Evolutionary conservation across 2,888 invertebrate species (phyloP), one percentile per base, ranked within the genome.

Genomic region (Ellobium chinense): DNA sequence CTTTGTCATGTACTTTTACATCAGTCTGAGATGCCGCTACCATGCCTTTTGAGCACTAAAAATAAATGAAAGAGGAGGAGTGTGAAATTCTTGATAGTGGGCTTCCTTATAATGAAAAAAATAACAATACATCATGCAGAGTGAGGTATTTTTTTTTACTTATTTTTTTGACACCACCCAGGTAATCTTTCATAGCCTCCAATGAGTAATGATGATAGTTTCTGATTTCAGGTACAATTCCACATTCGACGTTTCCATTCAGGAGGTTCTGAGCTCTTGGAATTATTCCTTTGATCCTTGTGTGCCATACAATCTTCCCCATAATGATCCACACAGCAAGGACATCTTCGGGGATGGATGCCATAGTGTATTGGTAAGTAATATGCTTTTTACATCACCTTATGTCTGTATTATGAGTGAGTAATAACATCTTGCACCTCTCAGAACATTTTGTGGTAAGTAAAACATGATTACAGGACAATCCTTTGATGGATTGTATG

Each of bases 281-380:
- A 88, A 87, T 54, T 91, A 91, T 75, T 86, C 87, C 5, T 91
- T 87, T 78, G 89, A 88, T 80, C 91, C 91, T 0, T 91, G 91
- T 79, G 72, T 72, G 1, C 81, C 86, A 0, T 90, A 87, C 79
- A 88, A 87, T 63, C 84, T 86, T 46, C 91, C 91, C 7, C 77
- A 83, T 14, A 77, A 86, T 69, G 80, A 89, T 63, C 87, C 87
- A 0, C 85, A 89, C 72, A 74, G 72, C 7, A 85, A 85, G 34
- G 72, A 60, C 36, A 18, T 72, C 1, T 87, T 85, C 80, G 91
- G 89, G 9, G 90, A 90, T 78, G 83, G 85, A 14, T 91, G 91
- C 81, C 83, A 85, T 34, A 86, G 85, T 73, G 89, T 90, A 0
- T 79, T 88, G 18, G 91, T 91, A 84, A 87, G 89, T 85, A 24